A percentile compares a stretch with the other conserved stretches of the same genome.
Evolutionary conservation across 2,797 vertebrate species (phyloP).

Genomic region (Myotis planiceps): DNA sequence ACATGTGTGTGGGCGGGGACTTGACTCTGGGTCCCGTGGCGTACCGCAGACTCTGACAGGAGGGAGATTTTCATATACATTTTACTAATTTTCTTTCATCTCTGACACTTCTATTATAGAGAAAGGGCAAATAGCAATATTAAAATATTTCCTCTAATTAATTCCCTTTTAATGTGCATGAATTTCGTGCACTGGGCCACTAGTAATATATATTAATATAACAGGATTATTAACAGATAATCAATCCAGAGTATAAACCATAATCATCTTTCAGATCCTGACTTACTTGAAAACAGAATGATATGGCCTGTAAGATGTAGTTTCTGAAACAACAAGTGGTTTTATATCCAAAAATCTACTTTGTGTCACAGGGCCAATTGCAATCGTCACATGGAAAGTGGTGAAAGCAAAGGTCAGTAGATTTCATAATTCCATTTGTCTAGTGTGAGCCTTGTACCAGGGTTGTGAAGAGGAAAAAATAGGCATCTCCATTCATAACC

Average conservation of each 20-base stretch:
- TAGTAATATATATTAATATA: neutral
- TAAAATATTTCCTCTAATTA: too few relatives aligned
- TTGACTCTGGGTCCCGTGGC: too few relatives aligned
- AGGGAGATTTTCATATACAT: too few relatives aligned
- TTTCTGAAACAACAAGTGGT: neutral
- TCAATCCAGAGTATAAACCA: neutral
- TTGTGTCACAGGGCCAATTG: neutral
- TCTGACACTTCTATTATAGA: too few relatives aligned
- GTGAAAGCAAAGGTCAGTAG: neutral
- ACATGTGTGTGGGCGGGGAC: too few relatives aligned
- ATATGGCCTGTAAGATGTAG: neutral
- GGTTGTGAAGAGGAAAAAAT: neutral
- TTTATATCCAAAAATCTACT: neutral
- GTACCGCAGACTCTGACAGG: too few relatives aligned
- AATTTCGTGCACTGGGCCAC: too few relatives aligned
- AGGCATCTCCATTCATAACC: neutral
- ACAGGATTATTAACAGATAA: neutral
- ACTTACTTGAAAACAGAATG: neutral
- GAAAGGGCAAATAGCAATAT: too few relatives aligned
- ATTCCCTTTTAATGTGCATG: too few relatives aligned
- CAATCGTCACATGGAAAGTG: neutral
- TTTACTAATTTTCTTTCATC: too few relatives aligned
- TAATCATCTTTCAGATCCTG: neutral
- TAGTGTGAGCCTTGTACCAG: neutral
- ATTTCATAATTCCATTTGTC: neutral